These are phyloP conservation scores for Alauda arvensis DNA, from an alignment of 2,797 vertebrate genomes.

Conservation along the genomic window DNA sequence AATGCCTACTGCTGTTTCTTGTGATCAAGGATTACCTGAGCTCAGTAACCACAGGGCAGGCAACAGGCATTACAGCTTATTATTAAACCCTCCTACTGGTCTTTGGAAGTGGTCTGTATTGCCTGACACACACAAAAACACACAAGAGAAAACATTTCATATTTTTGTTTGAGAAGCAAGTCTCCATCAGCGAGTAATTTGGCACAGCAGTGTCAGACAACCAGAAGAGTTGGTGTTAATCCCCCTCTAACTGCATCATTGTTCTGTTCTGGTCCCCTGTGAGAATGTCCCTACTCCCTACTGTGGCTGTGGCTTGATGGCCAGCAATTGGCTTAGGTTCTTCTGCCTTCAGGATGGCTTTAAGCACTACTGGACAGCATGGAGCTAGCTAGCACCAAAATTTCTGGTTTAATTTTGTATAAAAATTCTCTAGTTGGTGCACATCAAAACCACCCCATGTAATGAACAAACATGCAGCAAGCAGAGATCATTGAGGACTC, in stretches of 20 bases:
- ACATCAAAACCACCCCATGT: not conserved
- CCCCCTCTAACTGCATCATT: fast-evolving
- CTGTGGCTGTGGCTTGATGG: not conserved
- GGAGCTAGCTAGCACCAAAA: not conserved
- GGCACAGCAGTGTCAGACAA: not conserved
- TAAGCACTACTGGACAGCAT: not conserved
- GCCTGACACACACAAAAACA: not conserved
- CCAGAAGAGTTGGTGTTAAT: not conserved
- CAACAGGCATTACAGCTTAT: not conserved
- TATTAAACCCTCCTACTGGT: not conserved
- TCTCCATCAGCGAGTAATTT: not conserved
- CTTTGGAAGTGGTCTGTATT: not conserved
- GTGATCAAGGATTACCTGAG: not conserved
- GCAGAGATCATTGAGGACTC: not conserved
- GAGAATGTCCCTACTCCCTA: not conserved
- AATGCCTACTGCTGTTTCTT: not conserved
- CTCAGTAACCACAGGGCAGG: not conserved
- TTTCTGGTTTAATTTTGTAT: not conserved
- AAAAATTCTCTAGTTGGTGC: not conserved
- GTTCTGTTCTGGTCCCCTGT: not conserved
- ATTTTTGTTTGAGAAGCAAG: not conserved
- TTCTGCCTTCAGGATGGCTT: not conserved
- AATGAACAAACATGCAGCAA: not conserved
- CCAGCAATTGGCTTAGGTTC: not conserved
- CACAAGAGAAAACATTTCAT: not conserved